Conservation (phyloP, 2,888 invertebrate genomes). For the Hypomecis punctinalis region DNA sequence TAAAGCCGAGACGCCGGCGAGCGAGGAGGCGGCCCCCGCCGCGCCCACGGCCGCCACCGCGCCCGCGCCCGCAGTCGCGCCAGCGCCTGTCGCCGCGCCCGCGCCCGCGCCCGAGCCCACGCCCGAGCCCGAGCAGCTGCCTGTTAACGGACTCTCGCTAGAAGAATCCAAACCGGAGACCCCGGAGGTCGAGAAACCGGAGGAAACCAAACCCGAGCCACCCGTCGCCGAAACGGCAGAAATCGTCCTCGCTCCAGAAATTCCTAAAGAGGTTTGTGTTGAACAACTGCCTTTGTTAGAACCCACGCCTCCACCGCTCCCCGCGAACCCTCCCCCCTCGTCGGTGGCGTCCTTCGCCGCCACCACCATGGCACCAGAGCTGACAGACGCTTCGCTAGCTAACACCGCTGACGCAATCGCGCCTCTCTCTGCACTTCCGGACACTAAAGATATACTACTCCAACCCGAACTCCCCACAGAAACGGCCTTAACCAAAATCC, state of each 20-base stretch:
- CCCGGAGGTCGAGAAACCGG: slow-evolving; percentile 55
- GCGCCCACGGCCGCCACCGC: slow-evolving; percentile 51
- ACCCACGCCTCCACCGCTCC: slow-evolving; percentile 89
- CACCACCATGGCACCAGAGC: slow-evolving; percentile 86
- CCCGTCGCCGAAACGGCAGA: slow-evolving; percentile 64
- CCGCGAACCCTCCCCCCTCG: slow-evolving; percentile 90
- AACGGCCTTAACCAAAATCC: slow-evolving; percentile 23
- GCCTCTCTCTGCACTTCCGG: slow-evolving; percentile 58
- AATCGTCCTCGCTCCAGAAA: slow-evolving; percentile 73
- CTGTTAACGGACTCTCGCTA: slow-evolving; percentile 74
- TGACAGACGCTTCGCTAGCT: slow-evolving; percentile 75
- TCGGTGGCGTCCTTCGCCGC: slow-evolving; percentile 91
- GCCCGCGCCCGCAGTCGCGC: slow-evolving; percentile 49
- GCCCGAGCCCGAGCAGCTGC: slow-evolving; percentile 69
- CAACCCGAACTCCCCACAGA: slow-evolving; percentile 43
- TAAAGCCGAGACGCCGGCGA: slow-evolving; percentile 65
- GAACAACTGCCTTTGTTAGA: slow-evolving; percentile 86
- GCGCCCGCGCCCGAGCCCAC: slow-evolving; percentile 48
- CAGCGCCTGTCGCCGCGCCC: slow-evolving; percentile 59
- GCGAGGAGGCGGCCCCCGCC: slow-evolving; percentile 41
- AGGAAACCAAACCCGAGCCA: slow-evolving; percentile 68
- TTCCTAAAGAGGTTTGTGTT: slow-evolving; percentile 84
- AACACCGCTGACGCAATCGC: slow-evolving; percentile 70
- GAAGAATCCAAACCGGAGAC: slow-evolving; percentile 66
- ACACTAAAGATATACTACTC: slow-evolving; percentile 54